Evolutionary conservation across 2,888 invertebrate species (phyloP).

Genomic region (Amaurobius ferox): DNA sequence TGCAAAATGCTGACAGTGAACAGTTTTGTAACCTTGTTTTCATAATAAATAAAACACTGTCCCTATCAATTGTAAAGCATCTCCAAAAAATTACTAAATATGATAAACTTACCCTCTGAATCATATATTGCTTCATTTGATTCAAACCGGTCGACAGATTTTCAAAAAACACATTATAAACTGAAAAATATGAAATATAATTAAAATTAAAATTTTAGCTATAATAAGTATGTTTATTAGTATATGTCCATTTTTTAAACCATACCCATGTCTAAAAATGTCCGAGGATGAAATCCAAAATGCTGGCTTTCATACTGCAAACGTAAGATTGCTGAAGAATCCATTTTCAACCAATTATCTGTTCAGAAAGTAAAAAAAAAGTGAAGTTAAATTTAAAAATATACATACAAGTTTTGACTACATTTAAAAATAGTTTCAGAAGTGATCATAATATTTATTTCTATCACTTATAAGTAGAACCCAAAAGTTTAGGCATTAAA

Average conservation of each 20-base stretch:
- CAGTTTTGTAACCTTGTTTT: too few relatives aligned
- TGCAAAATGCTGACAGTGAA: too few relatives aligned
- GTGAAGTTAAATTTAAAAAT: too few relatives aligned
- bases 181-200: constrained; percentile 21
- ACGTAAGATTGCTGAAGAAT: background rate
- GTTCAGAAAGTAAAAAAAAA: too few relatives aligned
- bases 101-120: constrained; percentile 21
- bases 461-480: too few relatives aligned
- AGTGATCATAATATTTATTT: too few relatives aligned
- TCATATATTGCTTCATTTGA: constrained; percentile 23
- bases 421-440: too few relatives aligned
- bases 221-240: background rate
- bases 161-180: constrained; percentile 41
- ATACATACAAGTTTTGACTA: too few relatives aligned
- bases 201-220: background rate
- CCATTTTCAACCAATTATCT: too few relatives aligned
- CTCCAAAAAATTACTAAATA: background rate
- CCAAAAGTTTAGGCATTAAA: too few relatives aligned
- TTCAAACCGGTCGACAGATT: constrained; percentile 15
- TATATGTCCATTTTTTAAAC: background rate
- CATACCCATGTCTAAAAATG: constrained; percentile 37
- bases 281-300: constrained; percentile 46
- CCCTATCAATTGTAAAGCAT: too few relatives aligned
- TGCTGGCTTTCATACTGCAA: constrained; percentile 36
- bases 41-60: too few relatives aligned